Base-by-base conservation (phyloP, 1,140 invertebrate species). In the Aphelenchoides besseyi region DNA sequence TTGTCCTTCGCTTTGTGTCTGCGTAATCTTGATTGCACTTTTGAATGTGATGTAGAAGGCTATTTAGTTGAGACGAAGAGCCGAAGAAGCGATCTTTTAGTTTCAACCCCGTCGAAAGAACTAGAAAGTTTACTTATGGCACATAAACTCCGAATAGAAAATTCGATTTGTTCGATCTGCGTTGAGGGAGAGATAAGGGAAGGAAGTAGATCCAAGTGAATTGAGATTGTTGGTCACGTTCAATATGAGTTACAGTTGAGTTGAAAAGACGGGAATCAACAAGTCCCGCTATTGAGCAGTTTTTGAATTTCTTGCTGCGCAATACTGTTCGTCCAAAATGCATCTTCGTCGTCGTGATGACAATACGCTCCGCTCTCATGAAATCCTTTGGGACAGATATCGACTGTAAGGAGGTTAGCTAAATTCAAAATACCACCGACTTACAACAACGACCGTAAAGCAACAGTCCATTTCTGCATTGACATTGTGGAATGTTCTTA, bases 371-470 rank as follows among this genome's bases (percentile, higher is more conserved):
- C 81, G 36, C 69, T 75, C 62, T 80, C 80, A 61, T 82, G 79
- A 64, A 81, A 81, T 9, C 80, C 79, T 26, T 35, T 33, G 23
- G 79, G 79, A 54, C 79, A 81, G 54, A 69, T 61, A 23, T 78
- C 74, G 30, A 81, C 79, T 80, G 37, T 76, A 82, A 68, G 23
- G 68, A 23, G 35, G 29, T 61, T 12, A 18, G 77, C 26, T 29
- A 16, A 32, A 29, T 57, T 54, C 41, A 23, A 23, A 16, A 16
- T 18, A 1, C 23, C 37, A 77, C 26, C 26, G n/a, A 59, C 78
- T 81, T 68, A 79, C 79, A 82, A 67, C 79, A 81, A 74, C 79
- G 54, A 68, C 80, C 80, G 55, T 82, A 82, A 16, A 81, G 73
- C 23, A 81, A 36, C 29, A 82, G 55, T 64, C 80, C 79, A 35